These are phyloP conservation scores for Gasterosteus aculeatus DNA, from an alignment of 2,113 vertebrate species.

Conservation along the genomic window DNA sequence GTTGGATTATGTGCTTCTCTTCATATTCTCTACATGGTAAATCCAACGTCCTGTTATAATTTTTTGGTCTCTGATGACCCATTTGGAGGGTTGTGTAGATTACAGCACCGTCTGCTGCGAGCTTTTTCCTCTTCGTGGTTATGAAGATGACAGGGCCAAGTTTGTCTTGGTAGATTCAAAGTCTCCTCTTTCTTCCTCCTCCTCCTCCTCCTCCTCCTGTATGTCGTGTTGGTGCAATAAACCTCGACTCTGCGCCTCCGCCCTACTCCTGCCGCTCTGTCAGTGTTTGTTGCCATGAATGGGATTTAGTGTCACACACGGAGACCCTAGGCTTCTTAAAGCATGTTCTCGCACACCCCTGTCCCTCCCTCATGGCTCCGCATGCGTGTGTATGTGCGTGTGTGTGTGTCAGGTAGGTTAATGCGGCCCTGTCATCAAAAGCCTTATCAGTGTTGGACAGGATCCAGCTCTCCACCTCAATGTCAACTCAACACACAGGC, in stretches of 20 bases:
- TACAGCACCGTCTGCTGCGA: neutral
- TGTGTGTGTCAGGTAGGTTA: conserved; percentile 78
- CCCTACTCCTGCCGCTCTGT: conserved; percentile 50
- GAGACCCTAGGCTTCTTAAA: conserved; percentile 68
- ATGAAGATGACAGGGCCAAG: conserved; percentile 37
- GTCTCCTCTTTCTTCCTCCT: conserved; percentile 38
- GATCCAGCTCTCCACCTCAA: conserved; percentile 74
- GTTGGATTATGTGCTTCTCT: conserved; percentile 15
- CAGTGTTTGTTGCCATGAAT: conserved; percentile 76
- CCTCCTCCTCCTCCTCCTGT: conserved; percentile 42
- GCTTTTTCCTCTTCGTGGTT: neutral
- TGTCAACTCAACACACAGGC: conserved; percentile 71
- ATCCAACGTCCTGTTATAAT: neutral
- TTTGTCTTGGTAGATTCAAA: conserved; percentile 35
- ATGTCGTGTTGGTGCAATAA: conserved; percentile 65
- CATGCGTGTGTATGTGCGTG: conserved; percentile 53
- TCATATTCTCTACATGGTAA: neutral
- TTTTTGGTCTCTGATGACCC: neutral
- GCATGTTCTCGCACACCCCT: conserved; percentile 73
- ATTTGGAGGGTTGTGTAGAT: conserved; percentile 13
- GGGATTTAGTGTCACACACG: conserved; percentile 79
- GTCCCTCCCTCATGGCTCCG: conserved; percentile 57
- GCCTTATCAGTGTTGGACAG: conserved; percentile 80
- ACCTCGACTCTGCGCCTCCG: conserved; percentile 56
- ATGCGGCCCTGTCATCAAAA: conserved; percentile 73